Percentiles rank a stretch among this genome's conserved stretches.
These are phyloP conservation scores for Saccostrea glomerata DNA, from an alignment of 1,140 invertebrate genomes.

Conservation along the genomic window DNA sequence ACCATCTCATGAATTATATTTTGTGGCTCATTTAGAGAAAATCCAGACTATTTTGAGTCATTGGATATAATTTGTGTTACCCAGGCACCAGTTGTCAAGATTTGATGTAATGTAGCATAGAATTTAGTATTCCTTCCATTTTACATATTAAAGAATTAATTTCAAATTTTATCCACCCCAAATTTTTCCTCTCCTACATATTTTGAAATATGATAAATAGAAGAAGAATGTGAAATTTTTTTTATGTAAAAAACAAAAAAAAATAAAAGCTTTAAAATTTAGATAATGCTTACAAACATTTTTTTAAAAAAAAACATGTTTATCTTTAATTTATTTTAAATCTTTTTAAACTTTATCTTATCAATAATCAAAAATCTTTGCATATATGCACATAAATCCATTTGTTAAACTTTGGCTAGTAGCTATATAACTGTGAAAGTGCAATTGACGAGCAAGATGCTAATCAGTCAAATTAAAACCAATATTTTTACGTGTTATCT, in stretches of 20 bases:
- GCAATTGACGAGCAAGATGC: not conserved
- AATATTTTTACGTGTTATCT: not conserved
- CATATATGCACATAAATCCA: no score
- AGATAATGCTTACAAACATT: not conserved
- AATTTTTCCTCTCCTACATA: not conserved
- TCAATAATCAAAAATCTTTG: no score
- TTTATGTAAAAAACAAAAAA: not conserved
- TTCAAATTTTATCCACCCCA: not conserved
- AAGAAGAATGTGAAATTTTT: no score
- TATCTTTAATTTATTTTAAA: no score
- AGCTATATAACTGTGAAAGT: constrained; percentile 2
- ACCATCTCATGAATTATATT: constrained; percentile 29
- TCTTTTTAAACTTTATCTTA: no score
- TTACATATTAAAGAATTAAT: not conserved
- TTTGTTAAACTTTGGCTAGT: not conserved
- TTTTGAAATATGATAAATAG: not conserved
- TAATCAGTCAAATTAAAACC: constrained; percentile 7
- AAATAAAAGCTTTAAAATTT: not conserved
- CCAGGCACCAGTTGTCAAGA: not conserved
- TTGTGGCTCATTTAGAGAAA: constrained; percentile 31
- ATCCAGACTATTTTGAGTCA: constrained; percentile 32
- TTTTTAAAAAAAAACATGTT: no score
- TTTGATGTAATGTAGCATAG: not conserved
- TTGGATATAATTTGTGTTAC: not conserved
- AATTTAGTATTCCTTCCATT: not conserved